Base-by-base conservation (phyloP, 2,113 vertebrate species). In the Maccullochella peelii region DNA sequence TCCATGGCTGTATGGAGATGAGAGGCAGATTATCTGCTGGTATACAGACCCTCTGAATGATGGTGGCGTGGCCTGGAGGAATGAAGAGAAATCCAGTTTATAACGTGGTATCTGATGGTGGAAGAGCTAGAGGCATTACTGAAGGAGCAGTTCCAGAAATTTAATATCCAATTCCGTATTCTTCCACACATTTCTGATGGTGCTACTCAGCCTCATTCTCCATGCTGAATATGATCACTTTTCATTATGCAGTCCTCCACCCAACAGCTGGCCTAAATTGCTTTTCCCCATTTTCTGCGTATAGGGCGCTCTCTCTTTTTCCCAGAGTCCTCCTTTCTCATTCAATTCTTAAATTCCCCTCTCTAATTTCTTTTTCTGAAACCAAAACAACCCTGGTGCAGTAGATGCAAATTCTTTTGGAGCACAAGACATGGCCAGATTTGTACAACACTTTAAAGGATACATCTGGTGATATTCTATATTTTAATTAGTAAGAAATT, bases 181-280 rank as follows among this genome's bases (percentile, higher is more conserved):
- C 85, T 83, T 58, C 79, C 67, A 65, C 86, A 89, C 69, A 83
- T 87, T 89, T 86, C 67, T 79, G 75, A 78, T 77, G 81, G 42
- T 70, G 76, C 66, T 84, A 84, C 82, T 84, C 80, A 69, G 74
- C 50, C 82, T 88, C 77, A 89, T 92, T 90, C 86, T 88, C 81
- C 62, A 79, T 82, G 85, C 90, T 87, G 84, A 90, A 86, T 90
- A 77, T 88, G 86, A 90, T 91, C 84, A 87, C 87, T 89, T 92
- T 90, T 90, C 80, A 94, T 94, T 88, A 91, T 83, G 82, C 88
- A 79, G 77, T 65, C 78, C 86, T 82, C 72, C 62, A 88, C 69
- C 87, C 81, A 89, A 90, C 87, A 88, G 89, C 79, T 90, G 89
- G 80, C 65, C 79, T 83, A 86, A 91, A 90, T 89, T 79, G 76